These are phyloP conservation scores for Nannobrachium achirus DNA, from an alignment of 2,113 vertebrate species.

Conservation along the genomic window DNA sequence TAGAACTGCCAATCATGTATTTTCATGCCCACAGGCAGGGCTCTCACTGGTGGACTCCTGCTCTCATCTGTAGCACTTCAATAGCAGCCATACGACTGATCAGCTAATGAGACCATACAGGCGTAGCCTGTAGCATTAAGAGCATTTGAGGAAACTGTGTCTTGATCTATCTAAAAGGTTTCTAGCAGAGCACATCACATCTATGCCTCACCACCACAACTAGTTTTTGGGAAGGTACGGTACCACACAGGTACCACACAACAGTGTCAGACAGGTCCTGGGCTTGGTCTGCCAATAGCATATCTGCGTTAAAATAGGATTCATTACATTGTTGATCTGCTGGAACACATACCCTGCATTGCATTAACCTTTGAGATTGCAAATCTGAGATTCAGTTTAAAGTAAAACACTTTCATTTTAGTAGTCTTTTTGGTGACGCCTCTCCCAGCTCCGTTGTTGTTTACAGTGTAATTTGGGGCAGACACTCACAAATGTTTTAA, in stretches of 20 bases:
- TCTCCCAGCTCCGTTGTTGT: neutral
- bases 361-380: too few species aligned
- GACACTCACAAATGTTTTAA: too few species aligned
- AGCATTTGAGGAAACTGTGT: neutral
- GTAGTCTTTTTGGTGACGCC: neutral
- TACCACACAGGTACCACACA: slow-evolving; percentile 19
- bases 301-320: slow-evolving; percentile 22
- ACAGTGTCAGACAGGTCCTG: slow-evolving; percentile 10
- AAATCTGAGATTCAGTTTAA: neutral
- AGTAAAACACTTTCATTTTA: neutral
- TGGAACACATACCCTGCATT: too few species aligned
- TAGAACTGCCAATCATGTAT: slow-evolving; percentile 61
- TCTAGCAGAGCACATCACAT: neutral
- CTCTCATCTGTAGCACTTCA: neutral
- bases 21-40: slow-evolving; percentile 40
- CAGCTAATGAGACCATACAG: neutral
- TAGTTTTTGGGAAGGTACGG: too few species aligned
- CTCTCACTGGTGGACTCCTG: neutral
- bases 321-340: neutral
- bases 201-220: slow-evolving; percentile 3
- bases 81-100: neutral
- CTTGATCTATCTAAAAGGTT: neutral
- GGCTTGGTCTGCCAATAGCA: slow-evolving; percentile 41
- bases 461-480: too few species aligned
- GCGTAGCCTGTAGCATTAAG: neutral